A percentile compares a stretch with the other conserved stretches of the same genome.
These are phyloP conservation scores for Pseudolycoriella hygida DNA, from an alignment of 2,888 invertebrate genomes.

Conservation along the genomic window DNA sequence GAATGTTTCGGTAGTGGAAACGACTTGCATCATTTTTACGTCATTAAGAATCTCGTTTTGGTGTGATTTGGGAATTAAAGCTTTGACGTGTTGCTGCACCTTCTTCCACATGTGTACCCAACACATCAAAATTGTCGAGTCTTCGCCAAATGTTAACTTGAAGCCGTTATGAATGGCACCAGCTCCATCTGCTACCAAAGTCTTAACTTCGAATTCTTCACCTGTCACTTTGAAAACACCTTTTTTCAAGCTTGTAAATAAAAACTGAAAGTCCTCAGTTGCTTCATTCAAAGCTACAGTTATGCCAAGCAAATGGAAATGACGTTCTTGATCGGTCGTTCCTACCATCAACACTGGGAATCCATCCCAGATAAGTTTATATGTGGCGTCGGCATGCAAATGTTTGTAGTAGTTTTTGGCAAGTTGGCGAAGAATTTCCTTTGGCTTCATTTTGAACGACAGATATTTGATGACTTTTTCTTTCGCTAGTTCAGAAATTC, in stretches of 20 bases:
- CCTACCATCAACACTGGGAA: not conserved
- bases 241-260: not conserved
- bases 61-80: too few species aligned
- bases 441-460: too few species aligned
- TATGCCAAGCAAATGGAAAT: not conserved
- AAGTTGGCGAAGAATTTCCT: too few species aligned
- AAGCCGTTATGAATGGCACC: not conserved
- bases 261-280: not conserved
- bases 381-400: slow-evolving; percentile 1
- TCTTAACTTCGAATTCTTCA: not conserved
- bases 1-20: too few species aligned
- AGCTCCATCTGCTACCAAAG: not conserved
- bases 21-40: not conserved
- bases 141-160: not conserved
- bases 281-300: not conserved
- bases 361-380: slow-evolving; percentile 1
- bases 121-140: not conserved
- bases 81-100: too few species aligned
- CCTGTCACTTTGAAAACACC: not conserved
- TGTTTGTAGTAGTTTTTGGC: too few species aligned
- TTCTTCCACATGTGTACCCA: not conserved
- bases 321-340: not conserved
- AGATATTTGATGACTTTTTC: too few species aligned
- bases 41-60: too few species aligned
- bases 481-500: too few species aligned